These are phyloP conservation scores for Gadus chalcogrammus DNA, from an alignment of 2,113 vertebrate species.

Conservation along the genomic window DNA sequence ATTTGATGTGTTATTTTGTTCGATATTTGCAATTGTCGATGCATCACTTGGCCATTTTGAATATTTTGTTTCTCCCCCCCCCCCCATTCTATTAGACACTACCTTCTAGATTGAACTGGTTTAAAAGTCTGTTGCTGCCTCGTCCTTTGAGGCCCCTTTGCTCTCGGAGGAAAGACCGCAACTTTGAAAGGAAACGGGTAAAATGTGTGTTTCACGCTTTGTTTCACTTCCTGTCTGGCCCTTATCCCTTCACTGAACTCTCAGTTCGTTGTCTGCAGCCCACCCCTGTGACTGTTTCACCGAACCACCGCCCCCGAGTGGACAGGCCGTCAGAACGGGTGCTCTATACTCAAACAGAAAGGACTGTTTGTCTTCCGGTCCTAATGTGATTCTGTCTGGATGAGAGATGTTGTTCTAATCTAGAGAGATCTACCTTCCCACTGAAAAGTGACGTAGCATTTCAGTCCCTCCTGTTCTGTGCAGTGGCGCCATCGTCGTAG, in stretches of 20 bases:
- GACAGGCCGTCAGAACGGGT: not conserved
- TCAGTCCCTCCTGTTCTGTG: constrained; percentile 6
- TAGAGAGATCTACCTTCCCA: constrained; percentile 7
- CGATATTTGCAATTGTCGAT: no score
- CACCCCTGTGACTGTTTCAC: constrained; percentile 22
- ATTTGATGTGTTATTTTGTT: constrained; percentile 1
- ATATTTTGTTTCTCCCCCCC: not conserved
- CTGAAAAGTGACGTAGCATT: constrained; percentile 12
- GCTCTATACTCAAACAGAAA: constrained; percentile 8
- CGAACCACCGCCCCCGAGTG: constrained; percentile 21
- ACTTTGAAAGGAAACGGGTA: no score
- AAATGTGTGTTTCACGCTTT: constrained; percentile 15
- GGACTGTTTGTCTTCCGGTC: constrained; percentile 9
- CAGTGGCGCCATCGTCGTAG: not conserved
- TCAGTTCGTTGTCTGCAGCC: not conserved
- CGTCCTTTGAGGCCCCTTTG: not conserved
- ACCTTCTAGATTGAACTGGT: not conserved
- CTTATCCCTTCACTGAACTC: not conserved
- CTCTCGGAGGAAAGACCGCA: constrained; percentile 14
- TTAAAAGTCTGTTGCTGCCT: constrained; percentile 34
- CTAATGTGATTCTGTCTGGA: not conserved
- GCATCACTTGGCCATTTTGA: constrained; percentile 1
- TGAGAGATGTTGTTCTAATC: not conserved
- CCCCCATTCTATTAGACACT: not conserved
- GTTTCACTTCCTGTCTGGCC: constrained; percentile 24